phyloP scores from a whole-genome alignment of 2,888 invertebrate species.

The Melanchra persicariae region DNA sequence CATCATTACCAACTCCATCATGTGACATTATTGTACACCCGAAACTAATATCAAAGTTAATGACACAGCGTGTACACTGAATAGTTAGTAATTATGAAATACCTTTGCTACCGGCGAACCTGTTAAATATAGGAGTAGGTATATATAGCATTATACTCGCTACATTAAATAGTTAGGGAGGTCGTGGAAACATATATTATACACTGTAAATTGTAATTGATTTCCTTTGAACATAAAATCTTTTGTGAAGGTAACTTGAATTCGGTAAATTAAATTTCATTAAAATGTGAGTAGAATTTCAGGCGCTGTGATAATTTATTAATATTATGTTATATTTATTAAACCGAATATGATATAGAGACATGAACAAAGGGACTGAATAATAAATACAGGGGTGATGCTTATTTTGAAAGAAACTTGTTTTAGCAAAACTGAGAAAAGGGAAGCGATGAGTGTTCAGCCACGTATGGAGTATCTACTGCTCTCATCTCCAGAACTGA shows the following conservation, averaged over 20 bases:
- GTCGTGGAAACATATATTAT: not conserved
- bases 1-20: slow-evolving; percentile 21
- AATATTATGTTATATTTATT: not conserved
- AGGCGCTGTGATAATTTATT: not conserved
- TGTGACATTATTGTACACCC: slow-evolving; percentile 34
- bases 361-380: too few species aligned
- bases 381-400: not conserved
- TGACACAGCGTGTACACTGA: slow-evolving; percentile 32
- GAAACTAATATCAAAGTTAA: slow-evolving; percentile 55
- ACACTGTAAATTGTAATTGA: slow-evolving; percentile 4
- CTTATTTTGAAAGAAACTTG: not conserved
- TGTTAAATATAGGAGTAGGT: not conserved
- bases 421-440: too few species aligned
- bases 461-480: too few species aligned
- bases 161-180: not conserved
- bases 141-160: not conserved
- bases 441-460: too few species aligned
- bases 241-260: slow-evolving; percentile 34
- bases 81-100: slow-evolving; percentile 51
- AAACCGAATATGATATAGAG: too few species aligned
- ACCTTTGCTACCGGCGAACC: slow-evolving; percentile 23
- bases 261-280: slow-evolving; percentile 3
- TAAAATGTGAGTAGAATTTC: not conserved
- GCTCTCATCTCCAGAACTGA: too few species aligned
- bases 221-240: slow-evolving; percentile 27